A percentile compares a stretch with the other conserved stretches of the same genome.
Evolutionary conservation across 2,113 vertebrate species (phyloP).

Genomic region (Larimichthys polyactis): DNA sequence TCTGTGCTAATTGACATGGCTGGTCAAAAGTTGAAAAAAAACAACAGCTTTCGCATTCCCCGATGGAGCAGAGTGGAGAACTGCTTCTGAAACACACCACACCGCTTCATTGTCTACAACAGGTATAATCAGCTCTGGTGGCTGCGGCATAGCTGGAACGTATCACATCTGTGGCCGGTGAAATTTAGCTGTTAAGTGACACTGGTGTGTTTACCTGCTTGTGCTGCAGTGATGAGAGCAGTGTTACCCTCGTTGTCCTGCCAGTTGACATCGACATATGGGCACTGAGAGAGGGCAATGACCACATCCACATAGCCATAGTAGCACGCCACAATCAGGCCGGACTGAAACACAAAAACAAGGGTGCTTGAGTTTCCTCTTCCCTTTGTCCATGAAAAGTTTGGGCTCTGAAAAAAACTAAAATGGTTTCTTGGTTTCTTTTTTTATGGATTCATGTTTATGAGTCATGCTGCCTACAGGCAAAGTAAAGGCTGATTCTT

Average conservation of each 20-base stretch:
- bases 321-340: slow-evolving; percentile 95
- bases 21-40: too few species aligned
- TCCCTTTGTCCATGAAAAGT: slow-evolving; percentile 1
- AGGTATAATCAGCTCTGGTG: too few species aligned
- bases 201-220: slow-evolving; percentile 90
- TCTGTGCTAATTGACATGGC: too few species aligned
- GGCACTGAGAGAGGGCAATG: slow-evolving; percentile 92
- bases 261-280: slow-evolving; percentile 95
- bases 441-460: neutral
- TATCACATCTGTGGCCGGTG: too few species aligned
- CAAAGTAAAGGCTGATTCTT: neutral
- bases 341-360: slow-evolving; percentile 84
- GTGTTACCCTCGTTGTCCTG: slow-evolving; percentile 99
- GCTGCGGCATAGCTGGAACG: too few species aligned
- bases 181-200: too few species aligned
- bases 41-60: too few species aligned
- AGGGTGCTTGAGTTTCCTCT: neutral
- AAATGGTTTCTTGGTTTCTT: neutral
- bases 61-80: too few species aligned
- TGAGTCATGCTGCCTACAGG: neutral
- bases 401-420: slow-evolving; percentile 5
- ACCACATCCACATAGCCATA: slow-evolving; percentile 94
- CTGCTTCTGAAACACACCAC: too few species aligned
- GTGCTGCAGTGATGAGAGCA: slow-evolving; percentile 93
- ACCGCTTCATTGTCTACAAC: too few species aligned